Conservation (phyloP, 92 coral and sea anemone genomes). For the Palythoa heliodiscus region DNA sequence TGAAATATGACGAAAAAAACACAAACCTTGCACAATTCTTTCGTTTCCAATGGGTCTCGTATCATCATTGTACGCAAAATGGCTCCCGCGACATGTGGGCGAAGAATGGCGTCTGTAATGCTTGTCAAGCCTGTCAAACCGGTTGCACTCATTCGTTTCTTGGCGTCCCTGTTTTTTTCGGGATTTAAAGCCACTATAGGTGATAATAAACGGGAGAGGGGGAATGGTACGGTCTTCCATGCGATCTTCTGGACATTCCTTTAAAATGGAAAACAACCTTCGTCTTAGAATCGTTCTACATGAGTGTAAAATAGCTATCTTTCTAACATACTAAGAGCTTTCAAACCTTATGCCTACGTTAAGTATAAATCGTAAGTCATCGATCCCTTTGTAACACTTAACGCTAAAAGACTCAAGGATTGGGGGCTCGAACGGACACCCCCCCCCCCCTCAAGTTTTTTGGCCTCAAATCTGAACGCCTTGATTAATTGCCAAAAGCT, state of each 20-base stretch:
- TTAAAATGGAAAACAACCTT: neutral
- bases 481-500: no score
- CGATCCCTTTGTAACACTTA: no score
- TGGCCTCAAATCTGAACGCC: no score
- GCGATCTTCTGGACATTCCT: slow-evolving; percentile 33
- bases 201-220: slow-evolving; percentile 16
- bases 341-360: no score
- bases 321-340: no score
- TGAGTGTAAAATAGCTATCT: no score
- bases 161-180: neutral
- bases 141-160: neutral
- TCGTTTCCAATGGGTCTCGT: neutral
- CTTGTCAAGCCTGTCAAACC: slow-evolving; percentile 22
- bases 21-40: slow-evolving; percentile 19
- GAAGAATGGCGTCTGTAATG: slow-evolving; percentile 5
- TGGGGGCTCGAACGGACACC: no score
- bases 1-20: neutral
- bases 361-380: no score
- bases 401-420: no score
- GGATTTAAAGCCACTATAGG: slow-evolving; percentile 20
- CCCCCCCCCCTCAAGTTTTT: no score
- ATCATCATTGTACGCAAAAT: neutral
- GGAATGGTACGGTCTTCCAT: neutral
- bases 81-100: neutral
- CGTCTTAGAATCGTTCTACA: no score